Conservation (phyloP, 2,797 vertebrate genomes). For the Anableps anableps region DNA sequence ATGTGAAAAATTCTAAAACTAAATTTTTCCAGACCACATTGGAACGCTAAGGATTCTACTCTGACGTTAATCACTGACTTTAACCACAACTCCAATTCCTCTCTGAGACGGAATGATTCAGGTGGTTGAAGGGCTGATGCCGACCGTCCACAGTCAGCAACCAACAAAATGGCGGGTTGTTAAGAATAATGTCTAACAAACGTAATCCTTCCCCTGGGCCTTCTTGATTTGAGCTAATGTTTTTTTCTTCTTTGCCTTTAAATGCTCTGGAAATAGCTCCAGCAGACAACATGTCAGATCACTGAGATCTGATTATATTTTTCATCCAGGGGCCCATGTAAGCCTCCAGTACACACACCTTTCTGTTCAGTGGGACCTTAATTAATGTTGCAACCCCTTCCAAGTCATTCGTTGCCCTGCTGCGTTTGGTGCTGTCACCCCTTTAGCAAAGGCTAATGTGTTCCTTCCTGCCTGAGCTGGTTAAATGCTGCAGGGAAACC, state of each 20-base stretch:
- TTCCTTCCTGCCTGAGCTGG: slow-evolving; percentile 65
- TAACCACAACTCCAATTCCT: slow-evolving; percentile 26
- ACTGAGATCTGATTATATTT: slow-evolving; percentile 46
- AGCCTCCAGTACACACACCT: slow-evolving; percentile 34
- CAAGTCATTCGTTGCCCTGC: slow-evolving; percentile 6
- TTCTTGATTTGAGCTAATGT: slow-evolving; percentile 29
- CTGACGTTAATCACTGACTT: slow-evolving; percentile 34
- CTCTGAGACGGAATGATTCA: slow-evolving; percentile 31
- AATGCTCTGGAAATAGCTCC: slow-evolving; percentile 59
- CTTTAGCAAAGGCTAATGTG: slow-evolving; percentile 70
- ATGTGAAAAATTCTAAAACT: too few species aligned
- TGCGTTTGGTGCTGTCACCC: slow-evolving; percentile 56
- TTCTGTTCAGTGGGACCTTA: slow-evolving; percentile 48
- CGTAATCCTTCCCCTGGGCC: slow-evolving; percentile 47
- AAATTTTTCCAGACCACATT: too few species aligned
- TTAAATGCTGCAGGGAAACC: slow-evolving; percentile 61
- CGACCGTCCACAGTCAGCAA: slow-evolving; percentile 41
- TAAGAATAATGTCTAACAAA: slow-evolving; percentile 41
- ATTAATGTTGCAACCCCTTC: slow-evolving; percentile 55
- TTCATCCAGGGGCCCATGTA: slow-evolving; percentile 41
- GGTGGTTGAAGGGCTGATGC: slow-evolving; percentile 53
- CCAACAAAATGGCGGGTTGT: slow-evolving; percentile 40
- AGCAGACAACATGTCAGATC: slow-evolving; percentile 55
- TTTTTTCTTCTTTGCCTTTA: slow-evolving; percentile 24
- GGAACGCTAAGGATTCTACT: slow-evolving; percentile 6